A percentile compares a stretch with the other conserved stretches of the same genome.
Conservation (phyloP, 1,140 invertebrate genomes). For the Eumaeus atala region DNA sequence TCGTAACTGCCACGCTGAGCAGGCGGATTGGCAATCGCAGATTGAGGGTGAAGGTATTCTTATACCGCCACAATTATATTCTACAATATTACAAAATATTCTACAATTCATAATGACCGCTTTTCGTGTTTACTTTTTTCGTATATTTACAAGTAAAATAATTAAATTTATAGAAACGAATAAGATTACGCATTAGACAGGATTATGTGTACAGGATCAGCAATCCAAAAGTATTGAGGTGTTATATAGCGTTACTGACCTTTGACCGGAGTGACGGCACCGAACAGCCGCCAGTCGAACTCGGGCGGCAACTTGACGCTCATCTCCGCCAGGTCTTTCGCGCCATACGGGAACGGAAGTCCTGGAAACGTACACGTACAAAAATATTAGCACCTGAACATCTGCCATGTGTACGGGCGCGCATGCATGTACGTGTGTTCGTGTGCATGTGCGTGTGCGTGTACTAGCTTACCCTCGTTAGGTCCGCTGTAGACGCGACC, state of each 20-base stretch:
- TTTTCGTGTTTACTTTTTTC: no score
- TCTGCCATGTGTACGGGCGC: neutral
- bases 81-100: no score
- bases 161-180: no score
- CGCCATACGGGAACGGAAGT: constrained; percentile 83
- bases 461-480: constrained; percentile 71
- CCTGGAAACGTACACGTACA: constrained; percentile 51
- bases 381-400: neutral
- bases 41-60: no score
- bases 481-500: constrained; percentile 81
- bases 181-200: no score
- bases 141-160: no score
- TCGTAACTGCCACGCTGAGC: no score
- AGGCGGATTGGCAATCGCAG: no score
- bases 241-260: constrained; percentile 39
- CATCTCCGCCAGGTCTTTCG: constrained; percentile 53
- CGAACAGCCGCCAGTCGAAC: constrained; percentile 92
- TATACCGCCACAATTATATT: no score
- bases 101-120: no score
- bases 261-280: constrained; percentile 89
- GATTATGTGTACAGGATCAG: no score
- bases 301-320: constrained; percentile 77
- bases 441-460: neutral
- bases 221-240: no score
- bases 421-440: neutral